Percentiles rank a stretch among this genome's conserved stretches.
Evolutionary conservation across 2,113 vertebrate species (phyloP).

Genomic region (Mormyrus lacerda): DNA sequence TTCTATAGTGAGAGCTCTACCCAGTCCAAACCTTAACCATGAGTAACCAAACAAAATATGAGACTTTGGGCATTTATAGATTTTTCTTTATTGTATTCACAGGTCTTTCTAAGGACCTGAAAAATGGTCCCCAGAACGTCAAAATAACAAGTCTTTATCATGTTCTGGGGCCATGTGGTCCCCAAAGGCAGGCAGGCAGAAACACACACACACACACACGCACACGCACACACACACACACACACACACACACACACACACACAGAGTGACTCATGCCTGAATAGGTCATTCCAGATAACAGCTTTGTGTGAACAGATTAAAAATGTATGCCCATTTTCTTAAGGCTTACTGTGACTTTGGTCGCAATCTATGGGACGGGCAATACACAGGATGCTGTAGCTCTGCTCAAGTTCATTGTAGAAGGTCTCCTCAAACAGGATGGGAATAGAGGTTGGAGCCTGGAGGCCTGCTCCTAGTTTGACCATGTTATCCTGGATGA

Average conservation of each 20-base stretch:
- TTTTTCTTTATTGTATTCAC: background rate
- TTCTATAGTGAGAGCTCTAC: background rate
- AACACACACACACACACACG: background rate
- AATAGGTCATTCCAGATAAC: background rate
- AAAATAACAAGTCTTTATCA: background rate
- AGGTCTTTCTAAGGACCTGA: background rate
- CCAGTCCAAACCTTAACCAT: background rate
- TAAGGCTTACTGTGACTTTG: background rate
- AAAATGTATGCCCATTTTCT: background rate
- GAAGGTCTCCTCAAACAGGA: conserved; percentile 96
- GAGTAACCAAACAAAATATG: background rate
- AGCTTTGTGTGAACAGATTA: background rate
- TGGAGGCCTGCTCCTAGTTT: conserved; percentile 71
- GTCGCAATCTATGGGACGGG: conserved; percentile 67
- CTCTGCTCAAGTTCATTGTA: conserved; percentile 95
- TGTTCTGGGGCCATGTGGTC: background rate
- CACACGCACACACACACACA: background rate
- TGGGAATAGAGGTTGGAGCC: conserved; percentile 59
- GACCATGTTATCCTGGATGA: conserved; percentile 77
- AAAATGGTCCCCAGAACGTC: background rate
- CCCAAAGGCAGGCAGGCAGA: background rate
- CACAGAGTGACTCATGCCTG: background rate
- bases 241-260: background rate
- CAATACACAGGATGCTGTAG: conserved; percentile 85
- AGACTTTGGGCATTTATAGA: background rate